phyloP scores from a whole-genome alignment of 2,113 vertebrate genomes.

The Poicephalus meyeri region DNA sequence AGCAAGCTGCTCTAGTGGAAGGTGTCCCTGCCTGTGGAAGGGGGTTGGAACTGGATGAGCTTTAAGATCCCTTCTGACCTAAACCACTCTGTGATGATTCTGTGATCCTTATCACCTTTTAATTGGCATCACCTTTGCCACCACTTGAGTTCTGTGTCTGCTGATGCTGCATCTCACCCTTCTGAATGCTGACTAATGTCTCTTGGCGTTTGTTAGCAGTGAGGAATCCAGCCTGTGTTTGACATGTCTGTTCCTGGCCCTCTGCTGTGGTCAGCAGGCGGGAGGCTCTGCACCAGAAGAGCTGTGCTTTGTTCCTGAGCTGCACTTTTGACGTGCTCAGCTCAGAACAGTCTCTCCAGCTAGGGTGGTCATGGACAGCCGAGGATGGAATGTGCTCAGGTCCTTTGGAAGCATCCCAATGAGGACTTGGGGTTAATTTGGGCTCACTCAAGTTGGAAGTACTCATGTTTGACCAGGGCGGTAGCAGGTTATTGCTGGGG shows the following conservation, averaged over 20 bases:
- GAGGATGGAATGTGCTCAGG: neutral
- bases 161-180: neutral
- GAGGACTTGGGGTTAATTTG: neutral
- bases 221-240: neutral
- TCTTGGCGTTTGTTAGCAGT: neutral
- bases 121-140: neutral
- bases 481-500: neutral
- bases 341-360: neutral
- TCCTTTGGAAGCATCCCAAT: neutral
- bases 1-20: neutral
- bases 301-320: neutral
- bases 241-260: neutral
- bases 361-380: neutral
- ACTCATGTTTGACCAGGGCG: neutral
- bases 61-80: neutral
- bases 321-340: neutral
- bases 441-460: neutral
- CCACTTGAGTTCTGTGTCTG: neutral
- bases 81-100: neutral
- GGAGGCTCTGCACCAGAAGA: neutral
- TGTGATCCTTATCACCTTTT: neutral
- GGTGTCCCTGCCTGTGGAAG: neutral
- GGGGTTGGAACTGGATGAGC: neutral
- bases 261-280: neutral
- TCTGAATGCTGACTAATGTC: neutral